Percentiles rank a stretch among this genome's conserved stretches.
These are phyloP conservation scores for Adelges cooleyi DNA, from an alignment of 1,140 invertebrate species.

Conservation along the genomic window DNA sequence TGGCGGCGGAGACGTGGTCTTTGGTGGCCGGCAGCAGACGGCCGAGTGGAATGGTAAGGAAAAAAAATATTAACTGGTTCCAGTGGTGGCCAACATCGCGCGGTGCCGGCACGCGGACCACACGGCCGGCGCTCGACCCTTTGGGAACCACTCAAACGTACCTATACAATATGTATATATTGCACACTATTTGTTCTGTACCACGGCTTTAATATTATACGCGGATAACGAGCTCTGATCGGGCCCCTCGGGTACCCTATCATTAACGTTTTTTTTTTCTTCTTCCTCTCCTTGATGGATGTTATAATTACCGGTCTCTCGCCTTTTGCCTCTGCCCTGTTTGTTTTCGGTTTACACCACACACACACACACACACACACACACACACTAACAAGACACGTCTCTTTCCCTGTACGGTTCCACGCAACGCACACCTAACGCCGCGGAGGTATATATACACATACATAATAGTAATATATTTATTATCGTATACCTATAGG, in stretches of 20 bases:
- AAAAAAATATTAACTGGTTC: constrained; percentile 5
- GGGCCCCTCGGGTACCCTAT: constrained; percentile 11
- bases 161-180: not conserved
- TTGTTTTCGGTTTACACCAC: constrained; percentile 23
- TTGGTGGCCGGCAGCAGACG: no score
- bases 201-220: not conserved
- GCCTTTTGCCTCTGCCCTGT: constrained; percentile 24
- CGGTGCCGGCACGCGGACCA: not conserved
- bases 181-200: constrained; percentile 3
- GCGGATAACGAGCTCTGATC: constrained; percentile 22
- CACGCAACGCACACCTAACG: not conserved
- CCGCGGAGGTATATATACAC: no score
- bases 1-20: no score
- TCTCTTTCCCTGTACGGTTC: not conserved
- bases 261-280: constrained; percentile 16
- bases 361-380: not conserved
- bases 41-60: no score
- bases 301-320: constrained; percentile 28
- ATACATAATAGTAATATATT: not conserved
- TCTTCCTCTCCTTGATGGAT: not conserved
- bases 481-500: not conserved
- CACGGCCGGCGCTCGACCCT: not conserved
- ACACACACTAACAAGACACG: constrained; percentile 6
- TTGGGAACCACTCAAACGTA: constrained; percentile 10
- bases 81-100: not conserved